Conservation (phyloP, 2,797 vertebrate genomes). For the Falco rusticolus region DNA sequence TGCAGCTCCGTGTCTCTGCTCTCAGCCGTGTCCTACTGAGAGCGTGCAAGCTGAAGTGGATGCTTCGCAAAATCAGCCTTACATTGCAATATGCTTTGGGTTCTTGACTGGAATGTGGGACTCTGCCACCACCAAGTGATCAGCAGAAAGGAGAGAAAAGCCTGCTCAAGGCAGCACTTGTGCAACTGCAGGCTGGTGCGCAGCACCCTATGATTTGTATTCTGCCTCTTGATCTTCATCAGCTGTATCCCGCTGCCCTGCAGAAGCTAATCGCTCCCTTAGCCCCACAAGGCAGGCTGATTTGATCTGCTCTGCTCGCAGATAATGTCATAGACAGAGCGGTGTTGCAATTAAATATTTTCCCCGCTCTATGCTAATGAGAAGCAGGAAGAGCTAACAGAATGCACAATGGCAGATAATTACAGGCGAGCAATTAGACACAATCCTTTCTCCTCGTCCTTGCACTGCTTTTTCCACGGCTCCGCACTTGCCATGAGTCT, state of each 20-base stretch:
- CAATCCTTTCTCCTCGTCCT: background rate
- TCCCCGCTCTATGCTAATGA: background rate
- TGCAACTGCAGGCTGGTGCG: accelerated
- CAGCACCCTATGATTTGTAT: background rate
- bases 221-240: background rate
- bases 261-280: background rate
- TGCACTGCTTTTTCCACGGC: background rate
- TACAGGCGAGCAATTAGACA: background rate
- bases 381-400: background rate
- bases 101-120: background rate
- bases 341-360: background rate
- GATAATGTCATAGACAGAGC: background rate
- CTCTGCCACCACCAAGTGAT: constrained; percentile 48
- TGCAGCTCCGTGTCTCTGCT: background rate
- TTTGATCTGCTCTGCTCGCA: background rate
- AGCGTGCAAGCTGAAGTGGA: accelerated
- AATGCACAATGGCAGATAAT: background rate
- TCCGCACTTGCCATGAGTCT: background rate
- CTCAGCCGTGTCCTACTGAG: accelerated
- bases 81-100: accelerated
- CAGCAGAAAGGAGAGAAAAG: background rate
- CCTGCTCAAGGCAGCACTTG: accelerated
- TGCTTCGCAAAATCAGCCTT: background rate
- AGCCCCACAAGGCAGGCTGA: background rate
- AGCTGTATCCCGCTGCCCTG: background rate